phyloP scores from a whole-genome alignment of 2,797 vertebrate genomes.

The Telmatherina bonti region DNA sequence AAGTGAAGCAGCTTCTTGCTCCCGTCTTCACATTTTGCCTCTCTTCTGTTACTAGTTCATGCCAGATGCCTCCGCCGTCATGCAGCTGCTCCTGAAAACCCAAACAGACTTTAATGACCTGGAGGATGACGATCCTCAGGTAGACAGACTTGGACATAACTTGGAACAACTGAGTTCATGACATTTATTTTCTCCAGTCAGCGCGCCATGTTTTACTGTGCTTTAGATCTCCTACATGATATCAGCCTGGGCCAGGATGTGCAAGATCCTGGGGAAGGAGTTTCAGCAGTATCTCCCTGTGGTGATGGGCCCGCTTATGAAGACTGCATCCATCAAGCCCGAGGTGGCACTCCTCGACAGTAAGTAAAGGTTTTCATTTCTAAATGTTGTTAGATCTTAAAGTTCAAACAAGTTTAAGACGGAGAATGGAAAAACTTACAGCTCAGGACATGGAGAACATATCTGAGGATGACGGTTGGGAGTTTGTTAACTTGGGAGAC shows the following conservation, averaged over 20 bases:
- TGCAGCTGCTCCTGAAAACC: conserved; percentile 96
- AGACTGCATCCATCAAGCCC: conserved; percentile 98
- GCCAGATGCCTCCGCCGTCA: conserved; percentile 98
- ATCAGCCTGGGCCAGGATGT: conserved; percentile 99
- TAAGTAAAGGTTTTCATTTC: conserved; percentile 74
- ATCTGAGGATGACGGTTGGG: conserved; percentile 98
- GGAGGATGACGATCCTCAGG: conserved; percentile 98
- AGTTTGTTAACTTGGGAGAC: conserved; percentile 98
- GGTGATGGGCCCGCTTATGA: conserved; percentile 99
- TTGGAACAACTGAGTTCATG: fast-evolving
- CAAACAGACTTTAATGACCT: conserved; percentile 97
- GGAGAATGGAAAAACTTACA: conserved; percentile 49
- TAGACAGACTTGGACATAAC: background rate
- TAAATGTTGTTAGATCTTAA: background rate
- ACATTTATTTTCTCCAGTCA: fast-evolving
- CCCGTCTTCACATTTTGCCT: background rate
- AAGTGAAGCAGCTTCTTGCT: background rate
- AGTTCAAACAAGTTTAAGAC: background rate
- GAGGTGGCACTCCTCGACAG: conserved; percentile 98
- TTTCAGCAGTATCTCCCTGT: conserved; percentile 99
- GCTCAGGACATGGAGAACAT: conserved; percentile 99
- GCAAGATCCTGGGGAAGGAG: conserved; percentile 98
- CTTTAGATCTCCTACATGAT: conserved; percentile 98
- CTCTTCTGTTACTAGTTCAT: conserved; percentile 86
- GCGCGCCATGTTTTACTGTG: background rate